Percentiles rank a stretch among this genome's conserved stretches.
These are phyloP conservation scores for Mythimna ferrago DNA, from an alignment of 2,888 invertebrate genomes.

Conservation along the genomic window DNA sequence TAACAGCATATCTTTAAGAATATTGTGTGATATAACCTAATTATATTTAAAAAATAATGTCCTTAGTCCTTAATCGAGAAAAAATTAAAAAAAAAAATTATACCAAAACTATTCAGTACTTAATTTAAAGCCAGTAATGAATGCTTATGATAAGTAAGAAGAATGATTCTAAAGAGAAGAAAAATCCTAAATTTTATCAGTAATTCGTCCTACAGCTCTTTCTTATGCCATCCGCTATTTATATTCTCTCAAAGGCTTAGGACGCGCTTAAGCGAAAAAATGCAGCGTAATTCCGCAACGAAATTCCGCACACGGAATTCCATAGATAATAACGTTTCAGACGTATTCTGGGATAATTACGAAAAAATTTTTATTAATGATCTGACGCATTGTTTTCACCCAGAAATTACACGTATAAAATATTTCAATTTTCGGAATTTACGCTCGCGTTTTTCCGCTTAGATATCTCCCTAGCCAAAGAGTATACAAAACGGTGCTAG, in stretches of 20 bases:
- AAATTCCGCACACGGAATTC: not conserved
- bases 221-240: conserved; percentile 64
- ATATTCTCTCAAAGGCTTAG: conserved; percentile 50
- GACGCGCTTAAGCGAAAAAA: not conserved
- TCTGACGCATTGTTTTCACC: no score
- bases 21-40: conserved; percentile 90
- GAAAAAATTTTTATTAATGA: no score
- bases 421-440: not conserved
- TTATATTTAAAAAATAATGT: conserved; percentile 83
- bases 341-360: not conserved
- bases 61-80: conserved; percentile 84
- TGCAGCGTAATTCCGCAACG: not conserved
- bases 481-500: conserved; percentile 74
- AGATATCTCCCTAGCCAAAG: conserved; percentile 29
- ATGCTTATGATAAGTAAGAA: conserved; percentile 81
- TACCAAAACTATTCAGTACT: conserved; percentile 88
- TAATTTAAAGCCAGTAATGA: conserved; percentile 83
- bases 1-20: conserved; percentile 89
- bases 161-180: conserved; percentile 71
- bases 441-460: not conserved
- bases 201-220: conserved; percentile 77
- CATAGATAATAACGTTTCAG: not conserved
- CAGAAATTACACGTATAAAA: not conserved
- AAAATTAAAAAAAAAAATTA: conserved; percentile 67
- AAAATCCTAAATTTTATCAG: conserved; percentile 76